Base-by-base conservation (phyloP, 2,888 invertebrate genomes). In the Notodonta ziczac region DNA sequence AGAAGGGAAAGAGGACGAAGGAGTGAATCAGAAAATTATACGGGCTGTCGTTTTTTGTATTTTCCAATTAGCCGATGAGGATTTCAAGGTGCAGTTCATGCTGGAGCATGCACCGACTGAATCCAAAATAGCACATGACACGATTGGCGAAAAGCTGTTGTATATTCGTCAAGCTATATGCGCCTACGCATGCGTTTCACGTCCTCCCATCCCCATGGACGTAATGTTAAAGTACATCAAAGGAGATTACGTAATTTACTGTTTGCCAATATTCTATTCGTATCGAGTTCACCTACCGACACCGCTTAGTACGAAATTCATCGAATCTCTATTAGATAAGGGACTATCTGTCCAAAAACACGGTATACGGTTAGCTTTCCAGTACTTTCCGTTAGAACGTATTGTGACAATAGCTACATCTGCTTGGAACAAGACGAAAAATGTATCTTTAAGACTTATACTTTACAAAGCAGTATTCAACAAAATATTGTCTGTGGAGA, bases 301-400 rank as follows among this genome's bases (percentile, higher is more conserved):
- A 8, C 67, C 77, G 4, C 61, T 67, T 39, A 73, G 73, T 9
- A 58, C 73, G 5, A 63, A 80, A 57, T 86, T 86, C 56, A 70
- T 84, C 2, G 67, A 79, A 56, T 58, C 70, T 7, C 62, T 82
- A n/a, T 64, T 86, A 57, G 66, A 85, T 16, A 59, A 77, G 9
- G 84, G 83, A 1, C 60, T 85, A 7, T 82, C 86, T 3, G 63
- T 83, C 32, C 85, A 84, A 59, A 86, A 85, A 60, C 83, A 85
- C 55, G 84, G 82, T 0, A 59, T 85, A 8, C 74, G 83, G 16
- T 67, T 85, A 56, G 85, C 85, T 7, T 85, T 85, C 52, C 62
- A 75, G 61, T 77, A 73, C 60, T 82, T 78, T 39, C 72, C 62
- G 52, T 55, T 63, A 10, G 78, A 78, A 42, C 67, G 78, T 52